Base-by-base conservation (phyloP, 2,797 vertebrate genomes). In the Melanotaenia boesemani region DNA sequence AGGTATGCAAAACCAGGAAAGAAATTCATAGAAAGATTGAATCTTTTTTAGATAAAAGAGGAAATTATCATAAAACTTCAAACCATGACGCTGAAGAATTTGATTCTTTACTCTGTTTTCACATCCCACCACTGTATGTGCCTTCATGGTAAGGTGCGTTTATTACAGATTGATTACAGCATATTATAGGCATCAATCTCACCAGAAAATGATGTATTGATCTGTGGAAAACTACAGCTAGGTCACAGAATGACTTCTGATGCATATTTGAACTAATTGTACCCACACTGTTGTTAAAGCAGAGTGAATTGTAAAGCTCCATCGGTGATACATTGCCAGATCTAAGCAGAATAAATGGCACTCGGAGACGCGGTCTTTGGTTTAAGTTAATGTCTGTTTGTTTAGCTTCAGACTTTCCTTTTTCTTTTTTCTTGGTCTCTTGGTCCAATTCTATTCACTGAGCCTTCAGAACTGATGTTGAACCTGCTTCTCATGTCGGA, bases 181-280 rank as follows among this genome's bases (percentile, higher is more conserved):
- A 71, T 83, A 82, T 78, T 86, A 70, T 57, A 83, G 74, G 76
- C 71, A 86, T 87, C 90, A 79, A 91, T 91, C 82, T 87, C 74
- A 74, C 67, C 68, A 78, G 75, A 88, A 88, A 91, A 92, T 90
- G 67, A 89, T 80, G 60, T 91, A 93, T 93, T 90, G 91, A 94
- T 92, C 71, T 76, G 64, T 63, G 75, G 57, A 67, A 76, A 48
- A 72, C 74, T 81, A 77, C 64, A 75, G 82, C 59, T 85, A 83
- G 77, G 74, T 86, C 72, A 72, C 74, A 39, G 82, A 89, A 81
- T 89, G 65, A 83, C 81, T 67, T 69, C 56, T 44, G 63, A 75
- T 84, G 58, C 74, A 84, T 86, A 80, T 80, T 86, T 80, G 76
- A 75, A 61, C 28, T 72, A 66, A 80, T 72, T 73, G 56, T 22